A percentile compares a stretch with the other conserved stretches of the same genome.
Evolutionary conservation across 37 sponge, comb jelly and placozoan genomes (phyloP).

Genomic region (Petrosia ficiformis): DNA sequence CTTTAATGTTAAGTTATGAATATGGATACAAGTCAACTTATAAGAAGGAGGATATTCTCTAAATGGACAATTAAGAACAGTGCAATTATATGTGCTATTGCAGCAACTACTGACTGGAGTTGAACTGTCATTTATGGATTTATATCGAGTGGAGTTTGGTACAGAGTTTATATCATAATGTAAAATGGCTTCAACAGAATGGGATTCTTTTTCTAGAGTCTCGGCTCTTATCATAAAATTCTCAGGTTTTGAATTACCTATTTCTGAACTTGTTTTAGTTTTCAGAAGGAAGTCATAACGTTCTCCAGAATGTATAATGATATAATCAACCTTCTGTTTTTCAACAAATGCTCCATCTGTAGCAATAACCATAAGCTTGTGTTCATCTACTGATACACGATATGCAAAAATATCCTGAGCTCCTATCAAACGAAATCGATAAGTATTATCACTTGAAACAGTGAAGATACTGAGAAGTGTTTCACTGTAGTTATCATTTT

Average conservation of each 20-base stretch:
- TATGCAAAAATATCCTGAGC: conserved; percentile 54
- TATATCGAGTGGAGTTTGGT: conserved; percentile 20
- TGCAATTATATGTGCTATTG: conserved; percentile 10
- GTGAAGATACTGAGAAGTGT: conserved; percentile 44
- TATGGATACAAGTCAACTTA: conserved; percentile 49
- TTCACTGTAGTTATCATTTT: conserved; percentile 13
- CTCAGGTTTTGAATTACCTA: background rate
- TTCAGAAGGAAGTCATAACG: conserved; percentile 74
- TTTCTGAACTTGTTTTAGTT: conserved; percentile 20
- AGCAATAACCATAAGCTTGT: conserved; percentile 68
- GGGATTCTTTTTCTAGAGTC: conserved; percentile 53
- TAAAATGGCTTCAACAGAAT: conserved; percentile 61
- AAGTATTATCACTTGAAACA: conserved; percentile 20
- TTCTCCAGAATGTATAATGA: conserved; percentile 78
- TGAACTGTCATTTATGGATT: conserved; percentile 1
- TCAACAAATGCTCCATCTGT: conserved; percentile 69
- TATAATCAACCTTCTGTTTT: conserved; percentile 52
- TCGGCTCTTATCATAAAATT: conserved; percentile 68
- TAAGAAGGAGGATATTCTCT: conserved; percentile 32
- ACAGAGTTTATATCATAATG: conserved; percentile 38
- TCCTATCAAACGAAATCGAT: conserved; percentile 77
- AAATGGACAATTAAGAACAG: conserved; percentile 82
- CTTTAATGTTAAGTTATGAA: conserved; percentile 18
- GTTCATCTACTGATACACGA: conserved; percentile 71
- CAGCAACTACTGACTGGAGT: conserved; percentile 25